phyloP scores from a whole-genome alignment of 2,797 vertebrate species.

The Alosa sapidissima region DNA sequence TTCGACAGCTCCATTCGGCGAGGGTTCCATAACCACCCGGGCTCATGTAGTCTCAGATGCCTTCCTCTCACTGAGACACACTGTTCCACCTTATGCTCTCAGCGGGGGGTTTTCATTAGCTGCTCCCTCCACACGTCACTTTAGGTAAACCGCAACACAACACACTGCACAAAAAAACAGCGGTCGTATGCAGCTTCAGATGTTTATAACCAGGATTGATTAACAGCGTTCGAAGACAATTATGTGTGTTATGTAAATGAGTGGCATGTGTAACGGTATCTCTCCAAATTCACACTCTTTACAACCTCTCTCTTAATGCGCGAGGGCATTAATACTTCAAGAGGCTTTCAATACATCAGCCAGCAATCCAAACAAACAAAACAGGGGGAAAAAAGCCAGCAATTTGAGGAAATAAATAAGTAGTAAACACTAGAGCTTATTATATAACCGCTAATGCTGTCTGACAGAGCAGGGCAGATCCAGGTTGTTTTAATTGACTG shows the following conservation, averaged over 20 bases:
- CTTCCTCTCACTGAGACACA: background rate
- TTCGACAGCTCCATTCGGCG: background rate
- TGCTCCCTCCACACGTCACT: constrained; percentile 1
- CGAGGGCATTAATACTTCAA: background rate
- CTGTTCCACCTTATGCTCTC: constrained; percentile 7
- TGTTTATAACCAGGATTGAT: background rate
- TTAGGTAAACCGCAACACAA: background rate
- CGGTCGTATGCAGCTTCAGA: background rate
- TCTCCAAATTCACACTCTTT: background rate
- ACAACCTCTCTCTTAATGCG: background rate
- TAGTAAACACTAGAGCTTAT: constrained; percentile 11
- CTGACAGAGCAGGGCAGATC: background rate
- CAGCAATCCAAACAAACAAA: constrained; percentile 3
- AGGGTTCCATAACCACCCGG: background rate
- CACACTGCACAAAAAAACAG: background rate
- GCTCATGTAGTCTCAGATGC: background rate
- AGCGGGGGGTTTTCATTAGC: background rate
- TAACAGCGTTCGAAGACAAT: background rate
- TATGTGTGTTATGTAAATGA: background rate
- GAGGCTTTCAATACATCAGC: constrained; percentile 12
- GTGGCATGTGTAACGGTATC: background rate
- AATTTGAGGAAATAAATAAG: constrained; percentile 16
- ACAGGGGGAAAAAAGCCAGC: background rate
- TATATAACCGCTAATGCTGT: constrained; percentile 2
- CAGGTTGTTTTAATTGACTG: constrained; percentile 21